phyloP scores from a whole-genome alignment of 1,140 invertebrate genomes.

The Eupristina koningsbergeri region DNA sequence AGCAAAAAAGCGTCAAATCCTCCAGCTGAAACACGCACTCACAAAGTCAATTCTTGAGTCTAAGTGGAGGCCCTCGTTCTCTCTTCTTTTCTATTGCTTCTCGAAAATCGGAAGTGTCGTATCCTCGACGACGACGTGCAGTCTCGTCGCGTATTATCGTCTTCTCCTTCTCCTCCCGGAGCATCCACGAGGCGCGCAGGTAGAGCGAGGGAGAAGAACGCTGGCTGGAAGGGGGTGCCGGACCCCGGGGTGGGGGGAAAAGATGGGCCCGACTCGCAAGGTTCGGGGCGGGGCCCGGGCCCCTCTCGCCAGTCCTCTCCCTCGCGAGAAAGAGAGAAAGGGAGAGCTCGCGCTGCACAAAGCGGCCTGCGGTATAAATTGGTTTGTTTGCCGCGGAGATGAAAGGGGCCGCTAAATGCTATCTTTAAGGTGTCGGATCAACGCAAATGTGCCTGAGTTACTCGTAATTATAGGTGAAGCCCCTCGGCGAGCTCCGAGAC shows the following conservation, averaged over 20 bases:
- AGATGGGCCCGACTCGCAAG: slow-evolving; percentile 45
- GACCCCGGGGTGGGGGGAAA: slow-evolving; percentile 1
- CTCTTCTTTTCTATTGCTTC: not conserved
- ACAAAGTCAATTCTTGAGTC: not conserved
- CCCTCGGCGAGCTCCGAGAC: slow-evolving; percentile 59
- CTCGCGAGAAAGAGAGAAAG: not conserved
- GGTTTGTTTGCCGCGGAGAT: slow-evolving; percentile 75
- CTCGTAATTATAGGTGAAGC: slow-evolving; percentile 72
- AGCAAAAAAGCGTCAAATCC: slow-evolving; percentile 28
- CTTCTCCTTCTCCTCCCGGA: not conserved
- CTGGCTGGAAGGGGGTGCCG: not conserved
- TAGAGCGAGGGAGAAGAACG: not conserved
- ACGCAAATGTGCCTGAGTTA: slow-evolving; percentile 75
- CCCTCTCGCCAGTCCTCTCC: not conserved
- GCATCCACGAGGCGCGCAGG: not conserved
- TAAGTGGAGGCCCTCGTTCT: slow-evolving; percentile 11
- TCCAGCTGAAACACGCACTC: not conserved
- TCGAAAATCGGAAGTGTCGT: slow-evolving; percentile 45
- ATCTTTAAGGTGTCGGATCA: slow-evolving; percentile 75
- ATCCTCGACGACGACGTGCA: slow-evolving; percentile 44
- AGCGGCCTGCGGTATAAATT: slow-evolving; percentile 72
- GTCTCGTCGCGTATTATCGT: slow-evolving; percentile 47
- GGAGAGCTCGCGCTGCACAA: slow-evolving; percentile 33
- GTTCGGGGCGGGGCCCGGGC: slow-evolving; percentile 42
- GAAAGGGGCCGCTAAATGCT: slow-evolving; percentile 75